Conservation (phyloP, 2,113 vertebrate species). For the Callipepla squamata region DNA sequence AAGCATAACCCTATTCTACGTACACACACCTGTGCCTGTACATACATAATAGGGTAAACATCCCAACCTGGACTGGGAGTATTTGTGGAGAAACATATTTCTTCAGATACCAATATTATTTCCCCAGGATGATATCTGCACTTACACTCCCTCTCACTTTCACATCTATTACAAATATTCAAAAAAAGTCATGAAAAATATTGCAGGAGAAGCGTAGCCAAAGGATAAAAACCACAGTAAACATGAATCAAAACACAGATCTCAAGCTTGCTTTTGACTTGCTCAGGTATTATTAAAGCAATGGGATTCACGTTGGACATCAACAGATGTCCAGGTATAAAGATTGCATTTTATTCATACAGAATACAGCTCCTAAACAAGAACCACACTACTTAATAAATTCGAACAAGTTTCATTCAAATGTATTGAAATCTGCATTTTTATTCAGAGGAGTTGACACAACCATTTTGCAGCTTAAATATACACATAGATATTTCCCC, state of each 20-base stretch:
- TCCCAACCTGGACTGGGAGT: neutral
- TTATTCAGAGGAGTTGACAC: neutral
- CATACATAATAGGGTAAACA: neutral
- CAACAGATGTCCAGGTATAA: neutral
- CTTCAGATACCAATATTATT: neutral
- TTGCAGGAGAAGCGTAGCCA: neutral
- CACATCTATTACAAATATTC: neutral
- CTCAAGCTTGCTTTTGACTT: neutral
- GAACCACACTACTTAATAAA: neutral
- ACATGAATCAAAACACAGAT: neutral
- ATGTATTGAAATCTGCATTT: neutral
- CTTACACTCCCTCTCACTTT: neutral
- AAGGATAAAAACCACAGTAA: neutral
- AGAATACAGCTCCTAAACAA: neutral
- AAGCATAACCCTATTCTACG: neutral
- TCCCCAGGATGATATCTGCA: neutral
- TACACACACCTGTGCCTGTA: accelerated
- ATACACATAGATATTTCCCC: neutral
- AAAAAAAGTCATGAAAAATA: constrained; percentile 13
- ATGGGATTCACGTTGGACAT: neutral
- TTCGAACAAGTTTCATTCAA: neutral
- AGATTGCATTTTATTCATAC: neutral
- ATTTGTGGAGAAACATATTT: neutral
- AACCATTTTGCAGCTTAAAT: neutral
- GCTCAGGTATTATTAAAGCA: neutral